Evolutionary conservation across 1,140 invertebrate species (phyloP).

Genomic region (Zaprionus lachaisei): DNA sequence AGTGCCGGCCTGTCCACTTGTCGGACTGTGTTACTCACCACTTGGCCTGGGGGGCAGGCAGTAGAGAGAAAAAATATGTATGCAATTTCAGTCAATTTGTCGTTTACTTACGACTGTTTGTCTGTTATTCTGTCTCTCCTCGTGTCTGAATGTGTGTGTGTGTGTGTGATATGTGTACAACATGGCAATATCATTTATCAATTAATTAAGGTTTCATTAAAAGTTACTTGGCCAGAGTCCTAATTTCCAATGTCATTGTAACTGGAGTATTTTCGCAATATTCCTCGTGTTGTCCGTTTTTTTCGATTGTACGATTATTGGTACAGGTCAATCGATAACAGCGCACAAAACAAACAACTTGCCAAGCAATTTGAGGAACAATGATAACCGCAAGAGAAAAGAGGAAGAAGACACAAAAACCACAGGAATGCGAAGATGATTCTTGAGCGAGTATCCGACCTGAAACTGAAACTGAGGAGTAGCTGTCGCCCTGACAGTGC

Average conservation of each 20-base stretch:
- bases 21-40: background rate
- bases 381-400: conserved; percentile 11
- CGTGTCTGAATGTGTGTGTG: background rate
- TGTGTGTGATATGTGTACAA: background rate
- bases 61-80: conserved; percentile 35
- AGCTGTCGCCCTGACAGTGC: background rate
- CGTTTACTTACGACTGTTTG: conserved; percentile 23
- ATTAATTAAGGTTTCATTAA: conserved; percentile 67
- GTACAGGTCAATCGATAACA: background rate
- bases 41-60: conserved; percentile 6
- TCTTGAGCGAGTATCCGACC: background rate
- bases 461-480: conserved; percentile 4
- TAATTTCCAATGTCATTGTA: conserved; percentile 34
- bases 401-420: conserved; percentile 22
- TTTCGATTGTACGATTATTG: conserved; percentile 10
- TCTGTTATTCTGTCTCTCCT: background rate
- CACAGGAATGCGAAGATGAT: conserved; percentile 9
- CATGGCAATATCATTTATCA: conserved; percentile 53
- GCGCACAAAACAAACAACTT: background rate
- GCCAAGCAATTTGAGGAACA: background rate
- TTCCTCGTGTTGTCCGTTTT: background rate
- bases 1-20: background rate
- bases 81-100: conserved; percentile 64
- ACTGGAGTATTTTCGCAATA: conserved; percentile 32
- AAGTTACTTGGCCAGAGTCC: conserved; percentile 40